Evolutionary conservation across 2,113 vertebrate species (phyloP).

Genomic region (Numenius arquata): DNA sequence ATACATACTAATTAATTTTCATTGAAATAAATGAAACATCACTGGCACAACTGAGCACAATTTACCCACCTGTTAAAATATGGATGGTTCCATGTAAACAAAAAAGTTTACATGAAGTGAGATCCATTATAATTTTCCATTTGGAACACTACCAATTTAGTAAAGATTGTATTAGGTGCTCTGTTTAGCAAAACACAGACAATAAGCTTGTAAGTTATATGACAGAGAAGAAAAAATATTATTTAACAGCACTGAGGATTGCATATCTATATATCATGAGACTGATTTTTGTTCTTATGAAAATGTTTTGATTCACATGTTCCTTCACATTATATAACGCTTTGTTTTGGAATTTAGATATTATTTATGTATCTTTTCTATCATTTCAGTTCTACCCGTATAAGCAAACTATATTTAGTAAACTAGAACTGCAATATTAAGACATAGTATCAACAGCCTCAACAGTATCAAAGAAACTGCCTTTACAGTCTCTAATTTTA

Average conservation of each 20-base stretch:
- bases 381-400: neutral
- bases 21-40: neutral
- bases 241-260: neutral
- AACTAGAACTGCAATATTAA: neutral
- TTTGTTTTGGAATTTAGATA: neutral
- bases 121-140: neutral
- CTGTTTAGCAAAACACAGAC: neutral
- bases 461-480: neutral
- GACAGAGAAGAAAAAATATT: neutral
- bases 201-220: neutral
- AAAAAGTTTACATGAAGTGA: neutral
- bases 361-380: neutral
- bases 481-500: neutral
- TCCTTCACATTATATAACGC: neutral
- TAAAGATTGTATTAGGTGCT: neutral
- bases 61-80: neutral
- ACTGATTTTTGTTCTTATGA: neutral
- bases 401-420: neutral
- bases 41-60: neutral
- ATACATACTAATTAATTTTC: neutral
- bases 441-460: neutral
- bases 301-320: neutral
- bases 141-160: neutral
- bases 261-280: neutral
- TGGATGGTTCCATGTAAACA: neutral